Evolutionary conservation across 2,113 vertebrate genomes (phyloP), one percentile per base, ranked within the genome.

Genomic region (Amblyornis subalaris): DNA sequence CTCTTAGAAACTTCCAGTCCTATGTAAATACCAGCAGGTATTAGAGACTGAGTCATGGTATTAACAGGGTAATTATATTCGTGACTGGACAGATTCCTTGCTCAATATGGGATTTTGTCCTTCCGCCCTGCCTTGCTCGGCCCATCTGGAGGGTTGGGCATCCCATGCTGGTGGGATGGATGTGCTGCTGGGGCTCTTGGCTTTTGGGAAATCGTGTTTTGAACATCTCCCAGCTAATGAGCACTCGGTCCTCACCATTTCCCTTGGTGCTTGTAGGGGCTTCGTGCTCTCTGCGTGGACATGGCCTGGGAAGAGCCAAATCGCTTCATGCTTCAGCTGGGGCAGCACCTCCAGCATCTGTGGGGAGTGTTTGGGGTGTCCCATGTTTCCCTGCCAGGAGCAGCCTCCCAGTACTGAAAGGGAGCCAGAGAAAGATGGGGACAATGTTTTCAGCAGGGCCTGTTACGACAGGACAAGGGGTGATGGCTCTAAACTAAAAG

Each of bases 11-110:
- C 70, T 26, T 28, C 2, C 5, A 65, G 58, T 28, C 28, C 48
- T 36, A 0, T 24, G 54, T 66, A 81, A 84, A 85, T 55, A 33
- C 12, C 44, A 84, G 80, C 89, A 81, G 77, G 84, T 90, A 81
- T 74, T 90, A 28, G 65, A 61, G 40, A 24, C 87, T 93, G 91
- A 96, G 89, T 95, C 96, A 96, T 0, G 44, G 65, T n/a, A 21
- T 89, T 86, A 58, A 23, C 16, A 47, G 84, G 36, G 19, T 80
- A 67, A 11, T 67, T 78, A 6, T 3, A 12, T 55, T 80, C 24
- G 1, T 89, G 96, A 93, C 76, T 51, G 67, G 60, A n/a, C 69
- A 42, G 47, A 83, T 70, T 90, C 73, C 31, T 93, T 73, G 83
- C 57, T 77, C 79, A 66, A 47, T 33, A 69, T 53, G 64, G 78